A percentile compares a stretch with the other conserved stretches of the same genome.
Evolutionary conservation across 2,888 invertebrate species (phyloP).

Genomic region (Lysandra coridon): DNA sequence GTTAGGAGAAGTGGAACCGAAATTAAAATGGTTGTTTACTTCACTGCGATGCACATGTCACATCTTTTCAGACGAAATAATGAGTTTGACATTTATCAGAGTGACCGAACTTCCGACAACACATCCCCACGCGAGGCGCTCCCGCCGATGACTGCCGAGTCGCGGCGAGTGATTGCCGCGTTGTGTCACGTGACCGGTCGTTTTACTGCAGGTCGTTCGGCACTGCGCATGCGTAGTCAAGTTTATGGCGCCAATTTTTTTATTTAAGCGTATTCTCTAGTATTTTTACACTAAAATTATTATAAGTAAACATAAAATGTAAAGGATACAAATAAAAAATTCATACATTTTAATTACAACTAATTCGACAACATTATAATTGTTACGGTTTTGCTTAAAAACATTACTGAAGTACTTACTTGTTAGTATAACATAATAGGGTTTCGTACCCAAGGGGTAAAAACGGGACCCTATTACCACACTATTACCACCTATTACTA

Average conservation of each 20-base stretch:
- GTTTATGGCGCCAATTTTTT: constrained; percentile 62
- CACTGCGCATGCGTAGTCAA: constrained; percentile 70
- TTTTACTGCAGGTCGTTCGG: constrained; percentile 80
- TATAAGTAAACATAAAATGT: neutral
- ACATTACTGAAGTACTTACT: too few relatives aligned
- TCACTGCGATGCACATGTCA: constrained; percentile 64
- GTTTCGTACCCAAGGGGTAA: too few relatives aligned
- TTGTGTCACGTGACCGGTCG: constrained; percentile 80
- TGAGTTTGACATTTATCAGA: constrained; percentile 70
- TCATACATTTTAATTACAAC: too few relatives aligned
- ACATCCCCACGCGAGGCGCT: constrained; percentile 56
- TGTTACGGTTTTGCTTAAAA: too few relatives aligned
- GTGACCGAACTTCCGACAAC: constrained; percentile 52
- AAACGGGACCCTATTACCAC: too few relatives aligned
- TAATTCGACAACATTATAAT: too few relatives aligned
- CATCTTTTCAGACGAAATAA: constrained; percentile 66
- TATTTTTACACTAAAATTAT: constrained; percentile 10
- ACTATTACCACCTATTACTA: too few relatives aligned
- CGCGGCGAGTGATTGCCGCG: constrained; percentile 78
- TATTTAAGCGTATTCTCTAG: constrained; percentile 47
- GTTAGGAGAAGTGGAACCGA: constrained; percentile 49
- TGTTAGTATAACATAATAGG: too few relatives aligned
- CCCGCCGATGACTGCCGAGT: constrained; percentile 75
- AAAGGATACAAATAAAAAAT: too few relatives aligned
- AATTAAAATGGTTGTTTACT: constrained; percentile 53